Evolutionary conservation across 2,888 invertebrate species (phyloP).

Genomic region (Tetragnatha montana): DNA sequence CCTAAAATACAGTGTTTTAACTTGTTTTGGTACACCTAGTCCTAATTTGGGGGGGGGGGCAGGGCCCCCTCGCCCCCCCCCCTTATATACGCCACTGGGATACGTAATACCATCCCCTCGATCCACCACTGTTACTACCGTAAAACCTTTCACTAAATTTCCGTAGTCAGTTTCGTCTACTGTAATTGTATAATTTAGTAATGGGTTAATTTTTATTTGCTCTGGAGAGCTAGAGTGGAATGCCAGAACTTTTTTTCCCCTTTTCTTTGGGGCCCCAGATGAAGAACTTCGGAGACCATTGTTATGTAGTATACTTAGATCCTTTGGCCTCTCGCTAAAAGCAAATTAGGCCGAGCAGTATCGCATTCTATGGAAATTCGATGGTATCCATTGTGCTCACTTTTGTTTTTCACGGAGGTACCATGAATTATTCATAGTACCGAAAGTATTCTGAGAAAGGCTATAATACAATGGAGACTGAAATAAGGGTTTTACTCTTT

Average conservation of each 20-base stretch:
- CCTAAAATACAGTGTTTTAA: too few relatives aligned
- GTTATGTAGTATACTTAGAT: neutral
- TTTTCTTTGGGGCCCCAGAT: neutral
- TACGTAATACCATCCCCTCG: too few relatives aligned
- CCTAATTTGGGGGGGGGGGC: too few relatives aligned
- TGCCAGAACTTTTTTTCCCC: neutral
- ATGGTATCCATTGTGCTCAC: neutral
- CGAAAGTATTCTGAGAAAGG: neutral
- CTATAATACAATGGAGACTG: neutral
- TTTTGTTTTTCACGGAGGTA: neutral
- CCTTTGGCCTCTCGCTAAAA: neutral
- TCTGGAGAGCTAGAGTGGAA: too few relatives aligned
- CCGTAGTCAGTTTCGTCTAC: too few relatives aligned
- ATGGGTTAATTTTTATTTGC: too few relatives aligned
- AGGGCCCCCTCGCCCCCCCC: too few relatives aligned
- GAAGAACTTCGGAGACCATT: neutral
- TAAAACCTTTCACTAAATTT: too few relatives aligned
- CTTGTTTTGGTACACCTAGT: too few relatives aligned
- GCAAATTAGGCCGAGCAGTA: conserved; percentile 21
- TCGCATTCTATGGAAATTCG: conserved; percentile 24
- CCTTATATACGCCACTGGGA: too few relatives aligned
- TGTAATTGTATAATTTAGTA: too few relatives aligned
- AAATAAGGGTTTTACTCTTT: neutral
- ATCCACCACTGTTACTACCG: too few relatives aligned
- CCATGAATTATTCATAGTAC: conserved; percentile 12